Base-by-base conservation (phyloP, 2,113 vertebrate genomes). In the Hippolais icterina region DNA sequence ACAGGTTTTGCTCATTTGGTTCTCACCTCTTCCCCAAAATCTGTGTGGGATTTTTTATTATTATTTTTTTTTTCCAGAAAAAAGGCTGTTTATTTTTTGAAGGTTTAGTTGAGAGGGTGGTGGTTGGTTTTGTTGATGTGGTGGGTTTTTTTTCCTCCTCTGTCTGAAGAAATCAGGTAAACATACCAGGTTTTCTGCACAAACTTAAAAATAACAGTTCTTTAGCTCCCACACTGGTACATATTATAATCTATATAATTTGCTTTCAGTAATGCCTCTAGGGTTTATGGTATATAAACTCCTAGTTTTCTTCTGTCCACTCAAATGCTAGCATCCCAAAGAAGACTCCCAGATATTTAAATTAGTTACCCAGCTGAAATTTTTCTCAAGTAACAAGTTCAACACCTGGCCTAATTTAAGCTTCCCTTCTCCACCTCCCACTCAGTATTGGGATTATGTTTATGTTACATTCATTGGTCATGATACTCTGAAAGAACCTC, bases 121-220 rank as follows among this genome's bases (percentile, higher is more conserved):
- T 66, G 19, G 9, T 18, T 66, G 4, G 20, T 25, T 81, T 57
- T 71, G 9, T 22, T 56, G 13, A 15, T 33, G 25, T 23, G 9
- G 0, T 3, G 20, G 29, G 25, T 11, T 11, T 59, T 4, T 29
- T 11, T 11, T 59, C 4, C 15, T 19, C 4, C 7, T 7, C 10
- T 2, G 2, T 31, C 35, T 23, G 23, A 79, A 63, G 15, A 71
- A 88, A 64, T 64, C 27, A 71, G 33, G 20, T 65, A 49, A 60
- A 60, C 12, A 77, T 52, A 60, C 29, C 4, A n/a, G 14, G 12
- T 49, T 91, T 91, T 59, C 50, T 70, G 12, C 11, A 29, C 14
- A 66, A 31, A 20, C 21, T 31, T 61, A 42, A 70, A 70, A 77
- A 57, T 15, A 63, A 7, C 9, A 50, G 15, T 65, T 83, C 28